phyloP scores from a whole-genome alignment of 2,888 invertebrate genomes.

The Diplazon laetatorius region DNA sequence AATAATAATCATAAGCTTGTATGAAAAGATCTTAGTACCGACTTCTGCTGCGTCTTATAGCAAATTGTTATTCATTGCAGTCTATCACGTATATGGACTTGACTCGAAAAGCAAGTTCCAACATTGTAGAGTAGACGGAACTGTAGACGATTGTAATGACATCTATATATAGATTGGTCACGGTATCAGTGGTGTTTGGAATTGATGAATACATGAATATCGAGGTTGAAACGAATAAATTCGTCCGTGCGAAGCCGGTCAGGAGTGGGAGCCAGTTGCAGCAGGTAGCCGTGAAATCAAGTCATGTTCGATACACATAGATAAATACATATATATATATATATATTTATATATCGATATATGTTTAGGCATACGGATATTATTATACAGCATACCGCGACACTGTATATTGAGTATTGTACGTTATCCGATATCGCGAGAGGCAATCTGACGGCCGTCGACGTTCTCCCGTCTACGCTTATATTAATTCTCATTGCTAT shows the following conservation, averaged over 20 bases:
- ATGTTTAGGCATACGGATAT: background rate
- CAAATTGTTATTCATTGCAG: background rate
- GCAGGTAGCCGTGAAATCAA: constrained; percentile 55
- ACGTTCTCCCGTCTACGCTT: constrained; percentile 13
- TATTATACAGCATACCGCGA: background rate
- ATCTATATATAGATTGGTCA: background rate
- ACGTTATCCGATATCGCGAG: constrained; percentile 1
- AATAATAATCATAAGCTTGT: background rate
- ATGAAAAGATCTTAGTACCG: background rate
- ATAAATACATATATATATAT: too few species aligned
- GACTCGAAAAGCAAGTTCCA: background rate
- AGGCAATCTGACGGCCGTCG: constrained; percentile 34
- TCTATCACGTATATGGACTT: background rate
- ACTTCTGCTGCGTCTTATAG: background rate
- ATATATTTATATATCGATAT: too few species aligned
- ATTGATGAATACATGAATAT: constrained; percentile 47
- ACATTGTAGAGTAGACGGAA: background rate
- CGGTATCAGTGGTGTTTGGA: constrained; percentile 11
- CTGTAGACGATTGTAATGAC: background rate
- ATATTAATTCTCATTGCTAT: background rate
- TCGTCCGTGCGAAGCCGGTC: constrained; percentile 33
- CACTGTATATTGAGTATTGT: background rate
- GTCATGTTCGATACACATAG: constrained; percentile 39
- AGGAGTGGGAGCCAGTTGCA: background rate
- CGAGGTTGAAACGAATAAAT: constrained; percentile 42